Evolutionary conservation across 1,140 invertebrate genomes (phyloP), one percentile per base, ranked within the genome.

Genomic region (Pseudomyrmex concolor): DNA sequence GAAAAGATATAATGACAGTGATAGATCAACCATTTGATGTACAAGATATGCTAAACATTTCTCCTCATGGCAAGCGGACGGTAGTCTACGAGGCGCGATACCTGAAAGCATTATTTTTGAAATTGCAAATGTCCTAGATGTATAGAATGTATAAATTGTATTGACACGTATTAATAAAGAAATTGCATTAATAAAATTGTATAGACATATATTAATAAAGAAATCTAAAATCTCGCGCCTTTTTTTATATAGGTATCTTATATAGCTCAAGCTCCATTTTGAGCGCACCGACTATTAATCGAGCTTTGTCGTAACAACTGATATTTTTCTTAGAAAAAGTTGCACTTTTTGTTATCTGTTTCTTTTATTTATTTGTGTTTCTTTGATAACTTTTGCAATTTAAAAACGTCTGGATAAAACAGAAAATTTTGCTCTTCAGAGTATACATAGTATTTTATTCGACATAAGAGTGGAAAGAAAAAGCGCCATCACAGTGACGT

Each of bases 61-160:
- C 95, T 78, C 95, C 97, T 88, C 95, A 97, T 90, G 97, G 97
- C 2, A 97, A 98, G 90, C 98, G 98, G 92, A 99, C 98, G 0
- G 98, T 99, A 0, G 97, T 98, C 0, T 99, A 98, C 90, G 98
- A 99, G 95, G 97, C 98, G 0, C 95, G 98, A 86, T 95, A 97
- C 71, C 93, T 99, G 4, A 98, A 99, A 93, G 96, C 97, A 88
- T 95, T 99, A 84, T 95, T 99, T 81, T 94, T 98, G 63, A 96
- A 97, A 90, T 91, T 97, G 70, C 95, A 96, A 85, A 95, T 90
- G 88, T 91, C 90, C 7, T 94, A 90, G 88, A 77, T 15, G 4
- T 12, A 55, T 48, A 34, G 9, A 64, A 43, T 50, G 25, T 34
- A 34, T 34, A 34, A 34, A 5, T 45, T 2, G 2, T 55, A 19